A percentile compares a stretch with the other conserved stretches of the same genome.
These are phyloP conservation scores for Enteromius viviparus DNA, from an alignment of 2,797 vertebrate genomes.

Conservation along the genomic window DNA sequence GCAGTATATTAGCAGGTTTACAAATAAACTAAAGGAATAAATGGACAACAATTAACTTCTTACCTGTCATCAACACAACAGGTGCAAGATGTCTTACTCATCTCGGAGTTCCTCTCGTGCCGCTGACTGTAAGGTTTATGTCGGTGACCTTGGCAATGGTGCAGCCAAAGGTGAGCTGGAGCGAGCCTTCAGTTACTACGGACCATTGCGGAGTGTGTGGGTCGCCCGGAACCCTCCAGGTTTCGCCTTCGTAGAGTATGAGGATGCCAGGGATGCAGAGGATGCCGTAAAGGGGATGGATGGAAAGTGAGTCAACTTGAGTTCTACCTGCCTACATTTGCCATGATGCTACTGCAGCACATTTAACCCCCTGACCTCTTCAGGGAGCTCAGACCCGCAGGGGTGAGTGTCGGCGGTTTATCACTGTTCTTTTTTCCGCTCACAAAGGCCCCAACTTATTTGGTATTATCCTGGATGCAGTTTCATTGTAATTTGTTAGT, in stretches of 20 bases:
- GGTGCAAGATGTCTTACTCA: constrained; percentile 60
- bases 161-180: constrained; percentile 86
- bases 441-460: constrained; percentile 47
- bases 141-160: constrained; percentile 84
- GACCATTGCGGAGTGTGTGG: constrained; percentile 85
- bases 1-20: too few relatives aligned
- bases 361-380: constrained; percentile 56
- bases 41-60: background rate
- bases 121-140: constrained; percentile 77
- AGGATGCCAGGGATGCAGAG: constrained; percentile 81
- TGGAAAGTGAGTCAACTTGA: constrained; percentile 75
- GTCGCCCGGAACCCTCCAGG: constrained; percentile 85
- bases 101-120: constrained; percentile 61
- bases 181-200: constrained; percentile 86
- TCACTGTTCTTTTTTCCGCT: constrained; percentile 41
- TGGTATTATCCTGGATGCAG: constrained; percentile 21
- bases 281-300: constrained; percentile 81
- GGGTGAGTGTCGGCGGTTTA: constrained; percentile 51
- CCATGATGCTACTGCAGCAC: constrained; percentile 53
- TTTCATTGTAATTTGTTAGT: background rate
- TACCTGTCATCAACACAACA: constrained; percentile 16
- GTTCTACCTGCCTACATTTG: constrained; percentile 48
- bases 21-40: too few relatives aligned
- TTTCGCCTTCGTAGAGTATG: constrained; percentile 83
- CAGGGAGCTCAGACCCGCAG: constrained; percentile 50